These are phyloP conservation scores for Botrylloides violaceus DNA, from an alignment of 23 tunicate genomes.

Conservation along the genomic window DNA sequence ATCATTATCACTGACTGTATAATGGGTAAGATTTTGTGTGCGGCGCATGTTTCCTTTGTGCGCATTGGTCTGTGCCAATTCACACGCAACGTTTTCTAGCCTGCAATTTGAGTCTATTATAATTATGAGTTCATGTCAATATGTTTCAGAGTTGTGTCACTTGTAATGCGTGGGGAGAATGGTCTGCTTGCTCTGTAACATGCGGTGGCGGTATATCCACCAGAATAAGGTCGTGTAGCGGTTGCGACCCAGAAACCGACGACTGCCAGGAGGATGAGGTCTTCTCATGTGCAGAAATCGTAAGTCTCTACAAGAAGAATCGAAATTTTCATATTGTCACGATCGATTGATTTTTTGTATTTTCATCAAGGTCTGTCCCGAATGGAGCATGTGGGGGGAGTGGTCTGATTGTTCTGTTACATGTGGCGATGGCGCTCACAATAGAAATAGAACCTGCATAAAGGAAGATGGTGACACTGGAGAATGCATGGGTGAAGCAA, in stretches of 20 bases:
- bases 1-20: too few species aligned
- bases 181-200: slow-evolving; percentile 21
- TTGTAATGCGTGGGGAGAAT: slow-evolving; percentile 33
- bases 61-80: too few species aligned
- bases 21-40: too few species aligned
- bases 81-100: too few species aligned
- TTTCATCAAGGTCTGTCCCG: not conserved
- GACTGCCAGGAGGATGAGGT: not conserved
- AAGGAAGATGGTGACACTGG: slow-evolving; percentile 5
- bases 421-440: slow-evolving; percentile 34
- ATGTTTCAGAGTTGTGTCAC: not conserved
- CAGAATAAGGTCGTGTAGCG: not conserved
- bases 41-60: too few species aligned
- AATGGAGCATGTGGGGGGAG: slow-evolving; percentile 27
- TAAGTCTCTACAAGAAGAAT: not conserved
- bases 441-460: slow-evolving; percentile 25
- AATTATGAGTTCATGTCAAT: too few species aligned
- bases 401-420: slow-evolving; percentile 34
- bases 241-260: not conserved
- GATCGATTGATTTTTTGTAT: too few species aligned
- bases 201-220: slow-evolving; percentile 37
- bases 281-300: not conserved
- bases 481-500: slow-evolving; percentile 28
- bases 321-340: not conserved
- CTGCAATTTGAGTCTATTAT: too few species aligned